Conservation (phyloP, 2,797 vertebrate genomes). For the Cyprinella venusta region DNA sequence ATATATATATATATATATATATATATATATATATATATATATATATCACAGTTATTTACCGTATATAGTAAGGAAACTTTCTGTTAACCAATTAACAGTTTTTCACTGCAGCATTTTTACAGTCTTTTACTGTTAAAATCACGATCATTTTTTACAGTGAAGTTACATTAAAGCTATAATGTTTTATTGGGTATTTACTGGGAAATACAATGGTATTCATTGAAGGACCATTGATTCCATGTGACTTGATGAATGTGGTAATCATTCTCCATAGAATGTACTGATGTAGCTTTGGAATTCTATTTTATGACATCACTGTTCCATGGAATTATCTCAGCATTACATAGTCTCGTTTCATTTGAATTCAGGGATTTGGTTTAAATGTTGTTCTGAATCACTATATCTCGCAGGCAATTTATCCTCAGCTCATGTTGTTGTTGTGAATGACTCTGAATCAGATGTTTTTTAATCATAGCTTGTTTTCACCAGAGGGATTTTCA, state of each 20-base stretch:
- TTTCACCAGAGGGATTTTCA: constrained; percentile 64
- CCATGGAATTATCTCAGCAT: too few relatives aligned
- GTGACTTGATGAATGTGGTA: background rate
- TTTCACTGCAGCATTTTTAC: too few relatives aligned
- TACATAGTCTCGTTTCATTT: background rate
- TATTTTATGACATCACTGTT: background rate
- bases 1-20: too few relatives aligned
- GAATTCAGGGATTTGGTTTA: background rate
- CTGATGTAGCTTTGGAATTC: too few relatives aligned
- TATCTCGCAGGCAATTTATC: background rate
- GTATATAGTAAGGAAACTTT: too few relatives aligned
- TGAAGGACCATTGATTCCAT: background rate
- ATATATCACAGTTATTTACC: too few relatives aligned
- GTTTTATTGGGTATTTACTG: background rate
- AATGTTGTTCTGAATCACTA: background rate
- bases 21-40: too few relatives aligned
- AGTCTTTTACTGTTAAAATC: too few relatives aligned
- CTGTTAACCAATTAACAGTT: too few relatives aligned
- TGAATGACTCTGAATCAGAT: constrained; percentile 26
- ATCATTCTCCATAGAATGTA: background rate
- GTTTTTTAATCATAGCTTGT: constrained; percentile 55
- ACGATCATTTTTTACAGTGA: too few relatives aligned
- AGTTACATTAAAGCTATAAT: too few relatives aligned
- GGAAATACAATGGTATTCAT: background rate
- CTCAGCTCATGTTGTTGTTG: background rate